Evolutionary conservation across 2,888 invertebrate genomes (phyloP).

Genomic region (Agrotis clavis): DNA sequence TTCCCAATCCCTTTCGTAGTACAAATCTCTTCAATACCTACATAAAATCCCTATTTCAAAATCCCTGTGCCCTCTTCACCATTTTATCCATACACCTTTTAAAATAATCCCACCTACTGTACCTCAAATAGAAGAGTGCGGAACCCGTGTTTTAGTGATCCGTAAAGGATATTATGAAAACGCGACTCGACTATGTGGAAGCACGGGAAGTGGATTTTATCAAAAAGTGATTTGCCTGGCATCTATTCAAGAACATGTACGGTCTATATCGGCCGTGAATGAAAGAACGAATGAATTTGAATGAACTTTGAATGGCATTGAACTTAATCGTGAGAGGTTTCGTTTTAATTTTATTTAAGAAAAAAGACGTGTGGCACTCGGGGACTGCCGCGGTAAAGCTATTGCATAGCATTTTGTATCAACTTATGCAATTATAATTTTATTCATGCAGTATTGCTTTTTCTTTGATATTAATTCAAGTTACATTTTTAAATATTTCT

Average conservation of each 20-base stretch:
- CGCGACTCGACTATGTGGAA: constrained; percentile 3
- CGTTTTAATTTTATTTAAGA: too few relatives aligned
- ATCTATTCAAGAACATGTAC: constrained; percentile 47
- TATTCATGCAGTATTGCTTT: too few relatives aligned
- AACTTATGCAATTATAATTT: too few relatives aligned
- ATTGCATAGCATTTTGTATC: too few relatives aligned
- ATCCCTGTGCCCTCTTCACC: neutral
- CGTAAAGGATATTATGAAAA: constrained; percentile 28
- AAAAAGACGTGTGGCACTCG: too few relatives aligned
- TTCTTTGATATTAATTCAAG: too few relatives aligned
- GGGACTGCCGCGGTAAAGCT: too few relatives aligned
- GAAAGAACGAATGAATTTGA: constrained; percentile 43
- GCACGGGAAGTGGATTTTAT: constrained; percentile 42
- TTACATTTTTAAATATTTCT: too few relatives aligned
- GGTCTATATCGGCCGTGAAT: constrained; percentile 19
- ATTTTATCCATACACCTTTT: constrained; percentile 11
- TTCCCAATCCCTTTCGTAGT: too few relatives aligned
- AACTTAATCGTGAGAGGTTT: constrained; percentile 4
- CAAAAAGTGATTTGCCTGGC: constrained; percentile 42
- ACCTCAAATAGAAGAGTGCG: neutral
- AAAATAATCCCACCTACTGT: constrained; percentile 41
- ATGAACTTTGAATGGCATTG: constrained; percentile 32
- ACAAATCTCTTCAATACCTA: too few relatives aligned
- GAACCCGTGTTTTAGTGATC: constrained; percentile 26
- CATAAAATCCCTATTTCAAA: too few relatives aligned